A percentile compares a stretch with the other conserved stretches of the same genome.
Conservation (phyloP, 35 echinoderm and acorn worm species). For the Lytechinus pictus region DNA sequence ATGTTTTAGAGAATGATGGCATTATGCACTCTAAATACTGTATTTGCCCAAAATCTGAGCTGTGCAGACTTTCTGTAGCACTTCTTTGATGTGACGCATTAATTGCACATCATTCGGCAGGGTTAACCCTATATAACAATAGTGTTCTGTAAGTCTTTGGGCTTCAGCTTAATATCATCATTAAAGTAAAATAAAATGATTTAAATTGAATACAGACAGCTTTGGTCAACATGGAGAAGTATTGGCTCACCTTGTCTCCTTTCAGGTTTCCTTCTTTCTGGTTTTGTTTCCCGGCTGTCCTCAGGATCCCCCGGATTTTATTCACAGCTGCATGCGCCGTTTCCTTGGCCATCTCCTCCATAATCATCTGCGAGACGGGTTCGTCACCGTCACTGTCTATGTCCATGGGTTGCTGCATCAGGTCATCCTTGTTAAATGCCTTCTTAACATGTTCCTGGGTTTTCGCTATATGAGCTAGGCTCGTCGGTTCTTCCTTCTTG, state of each 20-base stretch:
- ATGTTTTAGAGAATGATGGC: too few relatives aligned
- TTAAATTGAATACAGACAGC: too few relatives aligned
- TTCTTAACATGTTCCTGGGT: neutral
- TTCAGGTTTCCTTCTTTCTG: neutral
- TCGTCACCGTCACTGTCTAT: neutral
- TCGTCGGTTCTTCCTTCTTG: neutral
- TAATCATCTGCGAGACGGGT: neutral
- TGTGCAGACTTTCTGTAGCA: too few relatives aligned
- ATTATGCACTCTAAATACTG: too few relatives aligned
- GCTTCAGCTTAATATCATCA: too few relatives aligned
- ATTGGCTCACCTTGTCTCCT: neutral
- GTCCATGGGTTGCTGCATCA: neutral
- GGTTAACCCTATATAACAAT: too few relatives aligned
- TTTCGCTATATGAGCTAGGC: neutral
- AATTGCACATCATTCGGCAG: too few relatives aligned
- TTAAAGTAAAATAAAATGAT: too few relatives aligned
- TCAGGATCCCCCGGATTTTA: neutral
- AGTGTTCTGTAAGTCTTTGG: too few relatives aligned
- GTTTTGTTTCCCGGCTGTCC: neutral
- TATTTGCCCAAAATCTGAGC: too few relatives aligned
- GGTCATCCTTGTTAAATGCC: neutral
- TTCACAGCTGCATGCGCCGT: neutral
- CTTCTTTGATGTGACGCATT: too few relatives aligned
- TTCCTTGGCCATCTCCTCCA: neutral
- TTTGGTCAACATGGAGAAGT: neutral